These are phyloP conservation scores for Drosophila nikananu DNA, from an alignment of 1,140 invertebrate genomes.

Conservation along the genomic window DNA sequence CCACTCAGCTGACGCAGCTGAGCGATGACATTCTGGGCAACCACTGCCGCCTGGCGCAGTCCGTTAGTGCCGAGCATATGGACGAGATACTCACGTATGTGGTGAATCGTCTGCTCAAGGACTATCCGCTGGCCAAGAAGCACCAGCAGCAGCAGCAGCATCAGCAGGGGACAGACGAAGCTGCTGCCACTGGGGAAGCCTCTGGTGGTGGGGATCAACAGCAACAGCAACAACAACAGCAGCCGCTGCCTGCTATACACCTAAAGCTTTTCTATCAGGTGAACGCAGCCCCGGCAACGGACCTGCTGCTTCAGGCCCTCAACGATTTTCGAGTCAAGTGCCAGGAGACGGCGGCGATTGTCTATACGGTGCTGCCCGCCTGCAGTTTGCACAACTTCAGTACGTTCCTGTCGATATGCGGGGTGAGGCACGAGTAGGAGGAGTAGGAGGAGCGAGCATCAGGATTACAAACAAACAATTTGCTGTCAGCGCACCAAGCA, in stretches of 20 bases:
- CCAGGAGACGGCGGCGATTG: slow-evolving; percentile 86
- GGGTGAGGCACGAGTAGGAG: slow-evolving; percentile 87
- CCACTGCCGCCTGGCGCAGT: slow-evolving; percentile 86
- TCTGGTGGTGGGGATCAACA: slow-evolving; percentile 50
- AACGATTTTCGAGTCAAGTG: slow-evolving; percentile 86
- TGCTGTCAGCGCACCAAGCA: slow-evolving; percentile 51
- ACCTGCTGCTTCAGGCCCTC: slow-evolving; percentile 87
- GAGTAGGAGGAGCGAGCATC: not conserved
- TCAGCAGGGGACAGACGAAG: not conserved
- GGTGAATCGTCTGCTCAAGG: slow-evolving; percentile 90
- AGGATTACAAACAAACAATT: slow-evolving; percentile 26
- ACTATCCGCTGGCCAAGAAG: slow-evolving; percentile 85
- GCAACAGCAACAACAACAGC: not conserved
- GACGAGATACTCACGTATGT: slow-evolving; percentile 90
- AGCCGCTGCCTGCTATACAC: slow-evolving; percentile 87
- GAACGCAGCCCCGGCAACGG: slow-evolving; percentile 86
- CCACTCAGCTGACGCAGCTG: slow-evolving; percentile 87
- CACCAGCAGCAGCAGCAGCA: slow-evolving; percentile 11
- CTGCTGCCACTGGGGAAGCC: not conserved
- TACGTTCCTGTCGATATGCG: slow-evolving; percentile 92
- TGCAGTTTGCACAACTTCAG: slow-evolving; percentile 91
- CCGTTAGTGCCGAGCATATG: slow-evolving; percentile 88
- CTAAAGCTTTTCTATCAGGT: slow-evolving; percentile 92
- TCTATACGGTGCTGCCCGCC: slow-evolving; percentile 91
- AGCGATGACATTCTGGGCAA: slow-evolving; percentile 87